A percentile compares a stretch with the other conserved stretches of the same genome.
Evolutionary conservation across 2,888 invertebrate species (phyloP).

Genomic region (Apotomis capreana): DNA sequence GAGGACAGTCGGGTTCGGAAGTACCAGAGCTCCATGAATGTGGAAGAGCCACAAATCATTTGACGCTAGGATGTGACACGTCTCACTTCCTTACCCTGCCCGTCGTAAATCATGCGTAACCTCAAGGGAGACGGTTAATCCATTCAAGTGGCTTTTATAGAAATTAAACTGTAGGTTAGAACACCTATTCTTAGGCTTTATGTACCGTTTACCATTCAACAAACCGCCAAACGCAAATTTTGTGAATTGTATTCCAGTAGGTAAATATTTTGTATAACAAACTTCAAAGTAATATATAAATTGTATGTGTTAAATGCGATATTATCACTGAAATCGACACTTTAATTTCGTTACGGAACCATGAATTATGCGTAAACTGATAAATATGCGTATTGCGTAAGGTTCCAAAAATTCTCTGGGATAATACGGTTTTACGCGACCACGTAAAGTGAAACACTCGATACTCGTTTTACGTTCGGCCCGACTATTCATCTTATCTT

Average conservation of each 20-base stretch:
- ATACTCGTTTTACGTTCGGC: constrained; percentile 61
- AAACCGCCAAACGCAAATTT: no score
- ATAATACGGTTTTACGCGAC: constrained; percentile 47
- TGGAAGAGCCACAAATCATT: constrained; percentile 33
- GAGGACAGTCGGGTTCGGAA: constrained; percentile 9
- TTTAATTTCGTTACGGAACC: background rate
- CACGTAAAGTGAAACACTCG: constrained; percentile 60
- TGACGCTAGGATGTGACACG: constrained; percentile 24
- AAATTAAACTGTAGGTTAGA: background rate
- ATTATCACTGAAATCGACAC: background rate
- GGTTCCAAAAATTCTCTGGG: constrained; percentile 43
- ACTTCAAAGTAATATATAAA: background rate
- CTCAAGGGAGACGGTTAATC: background rate
- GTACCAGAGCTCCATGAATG: constrained; percentile 28
- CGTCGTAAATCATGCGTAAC: constrained; percentile 24
- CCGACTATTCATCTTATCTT: constrained; percentile 70
- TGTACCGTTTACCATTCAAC: background rate
- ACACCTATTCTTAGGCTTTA: background rate
- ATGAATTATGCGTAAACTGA: constrained; percentile 12
- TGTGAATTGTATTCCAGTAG: no score
- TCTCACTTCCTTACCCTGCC: constrained; percentile 24
- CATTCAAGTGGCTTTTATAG: constrained; percentile 3
- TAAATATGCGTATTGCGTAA: constrained; percentile 28
- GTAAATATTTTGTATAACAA: no score
- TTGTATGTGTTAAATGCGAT: background rate